Conservation (phyloP, 2,797 vertebrate species). For the Gobio occitaniae region DNA sequence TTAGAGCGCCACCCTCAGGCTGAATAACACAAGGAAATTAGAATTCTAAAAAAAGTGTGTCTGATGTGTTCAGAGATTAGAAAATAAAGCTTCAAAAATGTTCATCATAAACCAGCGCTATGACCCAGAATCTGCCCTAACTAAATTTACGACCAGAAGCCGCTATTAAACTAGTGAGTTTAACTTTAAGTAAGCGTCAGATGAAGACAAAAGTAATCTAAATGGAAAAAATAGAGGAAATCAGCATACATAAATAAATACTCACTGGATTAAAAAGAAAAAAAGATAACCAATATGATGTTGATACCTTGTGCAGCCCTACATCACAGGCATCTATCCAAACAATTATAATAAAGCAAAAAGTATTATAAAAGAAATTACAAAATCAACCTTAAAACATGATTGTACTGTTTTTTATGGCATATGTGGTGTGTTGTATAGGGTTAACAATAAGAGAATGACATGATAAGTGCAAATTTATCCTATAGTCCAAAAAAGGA, state of each 20-base stretch:
- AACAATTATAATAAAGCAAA: neutral
- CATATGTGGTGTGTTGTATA: constrained; percentile 48
- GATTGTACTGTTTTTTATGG: neutral
- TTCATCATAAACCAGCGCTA: no score
- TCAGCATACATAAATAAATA: constrained; percentile 32
- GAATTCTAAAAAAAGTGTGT: no score
- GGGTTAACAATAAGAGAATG: constrained; percentile 68
- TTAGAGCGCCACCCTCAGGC: no score
- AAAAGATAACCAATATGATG: neutral
- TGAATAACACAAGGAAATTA: no score
- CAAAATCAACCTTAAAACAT: constrained; percentile 67
- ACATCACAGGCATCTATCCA: neutral
- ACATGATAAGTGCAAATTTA: constrained; percentile 71
- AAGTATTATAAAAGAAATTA: constrained; percentile 61
- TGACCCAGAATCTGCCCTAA: no score
- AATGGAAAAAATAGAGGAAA: neutral
- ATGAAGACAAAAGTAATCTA: neutral
- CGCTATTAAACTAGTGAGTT: neutral
- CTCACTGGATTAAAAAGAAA: neutral
- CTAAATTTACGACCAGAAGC: no score
- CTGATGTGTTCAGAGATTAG: no score
- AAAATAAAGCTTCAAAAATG: no score
- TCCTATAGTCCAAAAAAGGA: constrained; percentile 67
- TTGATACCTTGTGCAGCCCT: neutral
- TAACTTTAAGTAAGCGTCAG: neutral